Evolutionary conservation across 2,797 vertebrate species (phyloP).

Genomic region (Tragopan temminckii): DNA sequence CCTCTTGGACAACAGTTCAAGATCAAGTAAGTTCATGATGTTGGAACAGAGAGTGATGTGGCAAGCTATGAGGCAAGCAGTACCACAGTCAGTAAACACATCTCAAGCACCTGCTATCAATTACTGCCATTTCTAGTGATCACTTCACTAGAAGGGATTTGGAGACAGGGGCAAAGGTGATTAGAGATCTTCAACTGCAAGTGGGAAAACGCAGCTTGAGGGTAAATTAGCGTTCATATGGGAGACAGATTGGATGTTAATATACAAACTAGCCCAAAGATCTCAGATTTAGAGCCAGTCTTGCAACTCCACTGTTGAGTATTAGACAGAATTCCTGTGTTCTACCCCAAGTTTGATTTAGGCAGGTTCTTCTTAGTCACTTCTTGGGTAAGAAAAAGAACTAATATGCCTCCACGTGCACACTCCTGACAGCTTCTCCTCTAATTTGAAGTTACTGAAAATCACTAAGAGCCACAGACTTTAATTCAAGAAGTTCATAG

Average conservation of each 20-base stretch:
- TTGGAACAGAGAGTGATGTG: not conserved
- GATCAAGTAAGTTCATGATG: conserved; percentile 21
- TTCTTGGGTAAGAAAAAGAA: not conserved
- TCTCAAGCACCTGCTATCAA: not conserved
- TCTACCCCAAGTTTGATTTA: not conserved
- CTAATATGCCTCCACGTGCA: accelerated
- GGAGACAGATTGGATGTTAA: not conserved
- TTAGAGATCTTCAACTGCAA: not conserved
- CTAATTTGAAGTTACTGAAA: not conserved
- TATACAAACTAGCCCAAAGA: not conserved
- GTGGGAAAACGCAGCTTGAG: not conserved
- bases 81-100: not conserved
- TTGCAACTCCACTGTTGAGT: not conserved
- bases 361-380: not conserved
- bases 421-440: not conserved
- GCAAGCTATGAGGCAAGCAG: not conserved
- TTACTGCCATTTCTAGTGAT: not conserved
- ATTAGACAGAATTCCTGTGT: not conserved
- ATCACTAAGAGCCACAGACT: not conserved
- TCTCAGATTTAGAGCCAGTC: not conserved
- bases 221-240: not conserved
- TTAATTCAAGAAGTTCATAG: not conserved
- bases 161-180: not conserved
- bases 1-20: not conserved
- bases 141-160: not conserved